Conservation (phyloP, 2,888 invertebrate species). For the Brenthis ino region DNA sequence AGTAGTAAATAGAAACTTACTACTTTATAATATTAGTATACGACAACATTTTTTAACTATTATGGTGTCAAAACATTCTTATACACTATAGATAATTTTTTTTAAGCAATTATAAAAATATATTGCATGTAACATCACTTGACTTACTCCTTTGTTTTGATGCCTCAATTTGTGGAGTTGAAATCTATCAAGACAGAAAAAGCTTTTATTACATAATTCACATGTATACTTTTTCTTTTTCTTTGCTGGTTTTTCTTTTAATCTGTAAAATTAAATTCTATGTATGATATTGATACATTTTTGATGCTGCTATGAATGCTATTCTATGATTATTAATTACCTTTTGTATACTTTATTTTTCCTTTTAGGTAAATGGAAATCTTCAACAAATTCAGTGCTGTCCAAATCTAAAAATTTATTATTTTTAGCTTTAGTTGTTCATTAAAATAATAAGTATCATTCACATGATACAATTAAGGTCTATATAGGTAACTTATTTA, state of each 20-base stretch:
- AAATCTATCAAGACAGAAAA: conserved; percentile 57
- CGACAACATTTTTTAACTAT: no score
- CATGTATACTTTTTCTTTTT: conserved; percentile 54
- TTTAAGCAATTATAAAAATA: neutral
- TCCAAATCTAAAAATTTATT: conserved; percentile 21
- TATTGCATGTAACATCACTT: neutral
- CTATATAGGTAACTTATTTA: neutral
- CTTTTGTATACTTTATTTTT: conserved; percentile 20
- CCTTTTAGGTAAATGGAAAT: conserved; percentile 9
- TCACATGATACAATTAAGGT: neutral
- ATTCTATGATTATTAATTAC: neutral
- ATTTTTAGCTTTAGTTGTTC: neutral
- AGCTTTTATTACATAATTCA: conserved; percentile 64
- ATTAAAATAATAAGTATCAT: neutral
- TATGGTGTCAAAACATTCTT: no score
- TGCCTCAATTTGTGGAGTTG: conserved; percentile 68
- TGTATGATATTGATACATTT: neutral
- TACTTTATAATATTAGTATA: no score
- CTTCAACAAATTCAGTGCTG: conserved; percentile 9
- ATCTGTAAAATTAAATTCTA: conserved; percentile 17
- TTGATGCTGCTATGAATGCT: no score
- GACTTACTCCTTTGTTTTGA: conserved; percentile 63
- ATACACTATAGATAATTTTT: no score
- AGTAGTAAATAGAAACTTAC: no score
- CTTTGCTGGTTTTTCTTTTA: conserved; percentile 23